phyloP scores from a whole-genome alignment of 2,113 vertebrate species.

The Callaeas wilsoni region DNA sequence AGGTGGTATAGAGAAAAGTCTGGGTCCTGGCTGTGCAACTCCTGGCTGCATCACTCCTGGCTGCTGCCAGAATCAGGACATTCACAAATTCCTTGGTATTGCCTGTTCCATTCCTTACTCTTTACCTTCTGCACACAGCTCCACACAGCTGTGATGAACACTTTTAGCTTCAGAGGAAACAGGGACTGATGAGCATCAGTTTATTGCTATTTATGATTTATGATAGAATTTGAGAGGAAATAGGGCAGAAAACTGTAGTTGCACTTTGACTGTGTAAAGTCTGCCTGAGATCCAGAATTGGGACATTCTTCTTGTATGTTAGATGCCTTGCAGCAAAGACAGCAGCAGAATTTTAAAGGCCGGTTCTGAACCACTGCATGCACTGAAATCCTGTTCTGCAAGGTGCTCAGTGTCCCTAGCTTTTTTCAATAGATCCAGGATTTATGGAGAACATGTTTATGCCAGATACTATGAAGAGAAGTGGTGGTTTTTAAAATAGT shows the following conservation, averaged over 20 bases:
- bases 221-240: conserved; percentile 34
- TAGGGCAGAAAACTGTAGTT: not conserved
- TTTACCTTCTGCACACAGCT: not conserved
- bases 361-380: not conserved
- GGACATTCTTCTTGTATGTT: not conserved
- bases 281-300: not conserved
- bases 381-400: not conserved
- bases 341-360: not conserved
- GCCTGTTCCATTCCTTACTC: not conserved
- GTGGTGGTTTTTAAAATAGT: not conserved
- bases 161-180: not conserved
- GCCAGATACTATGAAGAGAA: not conserved
- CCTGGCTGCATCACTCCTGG: not conserved
- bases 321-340: not conserved
- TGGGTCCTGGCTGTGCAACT: not conserved
- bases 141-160: not conserved
- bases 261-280: not conserved
- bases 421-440: not conserved
- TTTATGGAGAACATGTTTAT: not conserved
- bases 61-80: not conserved
- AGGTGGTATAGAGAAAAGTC: not conserved
- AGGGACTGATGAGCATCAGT: not conserved
- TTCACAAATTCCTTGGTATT: not conserved
- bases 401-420: not conserved
- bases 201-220: conserved; percentile 1